Evolutionary conservation across 2,888 invertebrate genomes (phyloP), one percentile per base, ranked within the genome.

Genomic region (Netelia fuscicornis): DNA sequence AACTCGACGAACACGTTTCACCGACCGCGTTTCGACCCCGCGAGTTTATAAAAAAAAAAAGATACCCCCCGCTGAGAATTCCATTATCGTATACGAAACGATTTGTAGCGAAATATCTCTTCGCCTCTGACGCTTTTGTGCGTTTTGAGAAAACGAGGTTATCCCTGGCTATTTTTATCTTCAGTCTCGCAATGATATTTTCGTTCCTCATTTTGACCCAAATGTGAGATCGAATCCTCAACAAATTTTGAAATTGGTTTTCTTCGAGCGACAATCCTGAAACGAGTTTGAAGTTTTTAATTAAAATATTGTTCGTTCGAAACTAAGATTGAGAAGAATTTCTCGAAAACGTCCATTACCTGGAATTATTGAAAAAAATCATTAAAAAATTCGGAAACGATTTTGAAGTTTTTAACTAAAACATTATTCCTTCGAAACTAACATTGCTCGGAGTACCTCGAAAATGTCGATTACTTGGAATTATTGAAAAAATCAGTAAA

Each of bases 21-120:
- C 89, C 87, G 88, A 13, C 56, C 42, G n/a, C 89, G 88, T 89
- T 87, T 70, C 75, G 71, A 71, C 67, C 54, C 58, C 56, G 65
- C 56, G 56, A 60, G 37, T 5, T 37, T 37, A 37, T 37, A 37
- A 37, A 37, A 37, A 20, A 20, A 20, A 56, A 23, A 17, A 13
- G 90, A 89, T 44, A 25, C 70, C 91, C 92, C 93, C 93, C 89
- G 92, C 89, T 87, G 93, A 90, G 92, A 93, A 91, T 93, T 92
- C 93, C 93, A 93, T 93, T 93, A 93, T 92, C 90, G 88, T 87
- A 62, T 79, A 37, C 6, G 37, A 86, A 87, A 87, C 90, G 90
- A 92, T 92, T 91, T 91, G 89, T 91, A 86, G 87, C 76, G 84
- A 77, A 81, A 2, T 54, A 56, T 68, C 20, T 70, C 68, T 60